These are phyloP conservation scores for Drosophila cognata DNA, from an alignment of 2,888 invertebrate species.

Conservation along the genomic window DNA sequence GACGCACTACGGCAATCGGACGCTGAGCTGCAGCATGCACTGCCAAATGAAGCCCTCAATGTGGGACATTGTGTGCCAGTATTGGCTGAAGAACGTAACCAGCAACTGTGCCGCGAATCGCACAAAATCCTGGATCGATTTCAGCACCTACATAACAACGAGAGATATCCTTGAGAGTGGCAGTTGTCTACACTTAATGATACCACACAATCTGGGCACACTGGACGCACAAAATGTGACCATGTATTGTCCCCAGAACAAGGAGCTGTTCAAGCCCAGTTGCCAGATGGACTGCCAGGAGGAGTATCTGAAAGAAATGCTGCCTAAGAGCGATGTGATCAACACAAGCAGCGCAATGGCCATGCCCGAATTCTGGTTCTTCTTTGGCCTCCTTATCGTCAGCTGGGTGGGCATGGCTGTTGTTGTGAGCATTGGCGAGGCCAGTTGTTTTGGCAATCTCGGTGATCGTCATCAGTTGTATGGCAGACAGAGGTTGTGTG, in stretches of 20 bases:
- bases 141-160: not conserved
- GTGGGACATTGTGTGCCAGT: constrained; percentile 88
- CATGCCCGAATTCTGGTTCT: constrained; percentile 90
- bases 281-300: constrained; percentile 59
- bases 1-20: constrained; percentile 80
- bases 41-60: constrained; percentile 87
- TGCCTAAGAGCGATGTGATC: constrained; percentile 70
- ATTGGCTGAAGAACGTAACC: constrained; percentile 86
- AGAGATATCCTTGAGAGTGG: not conserved
- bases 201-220: constrained; percentile 84
- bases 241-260: constrained; percentile 77
- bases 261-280: constrained; percentile 73
- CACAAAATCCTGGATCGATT: not conserved
- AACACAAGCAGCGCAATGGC: constrained; percentile 80
- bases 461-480: constrained; percentile 91
- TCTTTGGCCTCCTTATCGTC: constrained; percentile 90
- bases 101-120: constrained; percentile 80
- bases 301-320: constrained; percentile 62
- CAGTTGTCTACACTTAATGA: constrained; percentile 85
- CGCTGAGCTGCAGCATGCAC: constrained; percentile 85
- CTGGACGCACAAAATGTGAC: constrained; percentile 85
- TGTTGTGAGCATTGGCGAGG: constrained; percentile 94
- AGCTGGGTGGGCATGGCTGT: constrained; percentile 95
- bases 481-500: constrained; percentile 95
- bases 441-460: constrained; percentile 93